Evolutionary conservation across 2,888 invertebrate species (phyloP).

Genomic region (Linnaemya vulpina): DNA sequence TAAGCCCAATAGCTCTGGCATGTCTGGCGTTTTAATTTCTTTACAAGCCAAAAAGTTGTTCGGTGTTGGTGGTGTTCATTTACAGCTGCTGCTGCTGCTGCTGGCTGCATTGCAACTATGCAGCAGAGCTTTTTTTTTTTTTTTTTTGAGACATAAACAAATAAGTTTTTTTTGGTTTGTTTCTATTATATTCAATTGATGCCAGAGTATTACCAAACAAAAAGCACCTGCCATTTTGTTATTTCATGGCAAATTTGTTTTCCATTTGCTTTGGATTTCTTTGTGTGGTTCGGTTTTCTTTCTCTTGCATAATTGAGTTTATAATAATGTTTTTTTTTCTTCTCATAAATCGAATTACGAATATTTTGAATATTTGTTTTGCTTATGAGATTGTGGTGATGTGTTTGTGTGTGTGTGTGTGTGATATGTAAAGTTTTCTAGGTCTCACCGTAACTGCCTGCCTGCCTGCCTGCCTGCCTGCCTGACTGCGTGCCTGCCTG

Average conservation of each 20-base stretch:
- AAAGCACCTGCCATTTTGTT: conserved; percentile 69
- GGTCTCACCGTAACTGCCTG: too few relatives aligned
- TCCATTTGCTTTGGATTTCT: conserved; percentile 39
- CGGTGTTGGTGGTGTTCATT: conserved; percentile 64
- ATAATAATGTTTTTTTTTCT: too few relatives aligned
- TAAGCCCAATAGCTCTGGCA: conserved; percentile 29
- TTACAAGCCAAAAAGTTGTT: conserved; percentile 8
- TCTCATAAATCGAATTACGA: neutral
- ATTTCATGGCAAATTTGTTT: conserved; percentile 55
- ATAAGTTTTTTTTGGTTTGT: neutral
- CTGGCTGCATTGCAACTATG: conserved; percentile 12
- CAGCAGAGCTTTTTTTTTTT: too few relatives aligned
- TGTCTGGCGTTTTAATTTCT: conserved; percentile 60
- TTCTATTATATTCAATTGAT: conserved; percentile 41
- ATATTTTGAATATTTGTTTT: conserved; percentile 26
- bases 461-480: too few relatives aligned
- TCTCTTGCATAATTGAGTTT: conserved; percentile 19
- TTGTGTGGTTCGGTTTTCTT: conserved; percentile 17
- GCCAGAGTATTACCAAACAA: conserved; percentile 44
- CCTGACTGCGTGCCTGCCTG: too few relatives aligned
- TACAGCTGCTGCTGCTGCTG: conserved; percentile 62
- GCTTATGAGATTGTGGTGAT: too few relatives aligned
- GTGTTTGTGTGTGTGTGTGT: neutral
- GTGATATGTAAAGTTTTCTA: neutral
- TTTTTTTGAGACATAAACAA: conserved; percentile 10